Percentiles rank a stretch among this genome's conserved stretches.
Evolutionary conservation across 2,888 invertebrate genomes (phyloP).

Genomic region (Ennomos fuscantarius): DNA sequence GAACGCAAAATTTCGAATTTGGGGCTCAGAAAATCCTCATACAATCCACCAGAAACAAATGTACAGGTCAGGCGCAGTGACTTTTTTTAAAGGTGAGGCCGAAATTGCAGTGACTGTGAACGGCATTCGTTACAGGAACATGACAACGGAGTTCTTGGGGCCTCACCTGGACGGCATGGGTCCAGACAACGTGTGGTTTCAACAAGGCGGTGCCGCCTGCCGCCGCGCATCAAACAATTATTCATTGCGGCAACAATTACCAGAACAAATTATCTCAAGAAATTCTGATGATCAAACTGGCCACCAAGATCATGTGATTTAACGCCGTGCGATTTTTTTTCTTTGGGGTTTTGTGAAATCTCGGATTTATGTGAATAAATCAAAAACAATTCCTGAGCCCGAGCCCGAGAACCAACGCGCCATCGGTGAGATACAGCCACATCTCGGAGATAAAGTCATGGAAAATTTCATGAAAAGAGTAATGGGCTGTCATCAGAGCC

Average conservation of each 20-base stretch:
- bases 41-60: too few relatives aligned
- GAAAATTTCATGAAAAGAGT: slow-evolving; percentile 7
- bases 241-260: too few relatives aligned
- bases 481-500: background rate
- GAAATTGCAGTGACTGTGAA: slow-evolving; percentile 1
- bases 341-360: too few relatives aligned
- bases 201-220: too few relatives aligned
- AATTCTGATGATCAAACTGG: slow-evolving; percentile 31
- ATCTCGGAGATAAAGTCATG: slow-evolving; percentile 8
- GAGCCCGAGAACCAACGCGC: slow-evolving; percentile 27
- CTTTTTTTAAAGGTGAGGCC: too few relatives aligned
- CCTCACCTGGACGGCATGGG: slow-evolving; percentile 36
- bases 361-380: slow-evolving; percentile 29
- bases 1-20: too few relatives aligned
- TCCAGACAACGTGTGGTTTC: slow-evolving; percentile 35
- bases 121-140: slow-evolving; percentile 7
- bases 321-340: too few relatives aligned
- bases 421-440: slow-evolving; percentile 35
- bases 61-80: too few relatives aligned
- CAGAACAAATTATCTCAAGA: too few relatives aligned
- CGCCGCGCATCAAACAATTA: too few relatives aligned
- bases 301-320: slow-evolving; percentile 37
- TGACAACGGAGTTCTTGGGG: slow-evolving; percentile 21
- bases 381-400: slow-evolving; percentile 30
- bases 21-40: too few relatives aligned